These are phyloP conservation scores for Phylloscopus trochilus DNA, from an alignment of 2,113 vertebrate species.

Conservation along the genomic window DNA sequence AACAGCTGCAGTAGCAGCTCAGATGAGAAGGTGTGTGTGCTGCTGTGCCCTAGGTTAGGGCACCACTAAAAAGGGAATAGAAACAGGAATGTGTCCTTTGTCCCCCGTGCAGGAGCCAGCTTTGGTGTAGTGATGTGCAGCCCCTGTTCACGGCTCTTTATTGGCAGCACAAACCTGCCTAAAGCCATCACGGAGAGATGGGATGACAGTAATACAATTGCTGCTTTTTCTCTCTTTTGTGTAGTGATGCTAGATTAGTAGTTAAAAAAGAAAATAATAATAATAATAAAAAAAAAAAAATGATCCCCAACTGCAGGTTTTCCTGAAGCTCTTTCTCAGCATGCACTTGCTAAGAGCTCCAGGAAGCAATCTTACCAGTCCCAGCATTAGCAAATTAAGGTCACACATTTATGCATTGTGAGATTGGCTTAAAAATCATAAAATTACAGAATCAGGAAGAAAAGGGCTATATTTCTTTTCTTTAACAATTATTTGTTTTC, in stretches of 20 bases:
- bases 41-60: not conserved
- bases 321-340: slow-evolving; percentile 24
- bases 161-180: not conserved
- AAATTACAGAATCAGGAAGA: not conserved
- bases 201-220: not conserved
- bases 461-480: not conserved
- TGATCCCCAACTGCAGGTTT: not conserved
- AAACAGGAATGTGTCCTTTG: not conserved
- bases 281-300: no score
- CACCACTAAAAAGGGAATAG: not conserved
- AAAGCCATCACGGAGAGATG: not conserved
- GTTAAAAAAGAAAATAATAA: not conserved
- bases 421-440: not conserved
- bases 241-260: not conserved
- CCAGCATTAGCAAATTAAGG: slow-evolving; percentile 7
- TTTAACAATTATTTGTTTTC: not conserved
- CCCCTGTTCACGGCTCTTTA: not conserved
- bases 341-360: not conserved
- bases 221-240: not conserved
- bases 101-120: not conserved
- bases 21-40: not conserved
- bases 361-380: not conserved
- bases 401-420: not conserved
- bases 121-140: not conserved
- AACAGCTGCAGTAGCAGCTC: slow-evolving; percentile 6